Percentiles rank a stretch among this genome's conserved stretches.
These are phyloP conservation scores for Neomorphus geoffroyi DNA, from an alignment of 2,797 vertebrate species.

Conservation along the genomic window DNA sequence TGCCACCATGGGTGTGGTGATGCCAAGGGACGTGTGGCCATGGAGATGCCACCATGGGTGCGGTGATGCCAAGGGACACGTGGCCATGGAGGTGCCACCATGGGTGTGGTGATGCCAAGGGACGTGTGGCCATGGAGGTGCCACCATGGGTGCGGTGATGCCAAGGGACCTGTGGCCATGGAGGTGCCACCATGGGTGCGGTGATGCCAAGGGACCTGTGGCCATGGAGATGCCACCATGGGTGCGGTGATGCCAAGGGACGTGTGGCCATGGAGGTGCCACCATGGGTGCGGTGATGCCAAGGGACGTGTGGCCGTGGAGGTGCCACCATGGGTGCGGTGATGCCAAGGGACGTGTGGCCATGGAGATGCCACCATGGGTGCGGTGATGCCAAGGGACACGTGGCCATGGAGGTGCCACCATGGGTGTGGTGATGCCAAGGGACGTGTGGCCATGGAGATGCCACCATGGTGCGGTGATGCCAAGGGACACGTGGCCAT, in stretches of 20 bases:
- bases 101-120: not conserved
- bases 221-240: fast-evolving
- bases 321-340: fast-evolving
- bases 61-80: too few relatives aligned
- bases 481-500: not conserved
- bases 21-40: not conserved
- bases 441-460: too few relatives aligned
- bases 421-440: too few relatives aligned
- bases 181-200: not conserved
- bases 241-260: not conserved
- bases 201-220: not conserved
- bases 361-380: not conserved
- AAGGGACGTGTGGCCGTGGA: fast-evolving
- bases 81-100: not conserved
- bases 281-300: fast-evolving
- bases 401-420: not conserved
- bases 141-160: too few relatives aligned
- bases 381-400: fast-evolving
- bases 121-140: too few relatives aligned
- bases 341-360: fast-evolving
- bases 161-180: too few relatives aligned
- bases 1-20: not conserved
- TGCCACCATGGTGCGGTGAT: not conserved
- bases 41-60: too few relatives aligned
- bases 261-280: not conserved